These are phyloP conservation scores for Oryzaephilus surinamensis DNA, from an alignment of 1,140 invertebrate species.

Conservation along the genomic window DNA sequence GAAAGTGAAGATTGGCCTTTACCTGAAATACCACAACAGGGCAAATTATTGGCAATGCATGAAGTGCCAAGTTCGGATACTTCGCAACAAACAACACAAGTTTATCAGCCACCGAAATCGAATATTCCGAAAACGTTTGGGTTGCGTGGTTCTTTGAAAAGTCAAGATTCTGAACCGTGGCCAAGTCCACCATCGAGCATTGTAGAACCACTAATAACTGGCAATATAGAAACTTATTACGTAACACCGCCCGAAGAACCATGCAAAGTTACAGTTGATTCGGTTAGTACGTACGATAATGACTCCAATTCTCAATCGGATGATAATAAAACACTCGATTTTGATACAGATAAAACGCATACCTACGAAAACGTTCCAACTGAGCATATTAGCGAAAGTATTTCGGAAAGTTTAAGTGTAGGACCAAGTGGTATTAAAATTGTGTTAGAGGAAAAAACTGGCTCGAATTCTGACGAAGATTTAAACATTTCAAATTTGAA, in stretches of 20 bases:
- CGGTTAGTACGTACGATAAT: constrained; percentile 32
- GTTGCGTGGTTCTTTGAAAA: constrained; percentile 32
- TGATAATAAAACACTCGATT: constrained; percentile 45
- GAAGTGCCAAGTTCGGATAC: constrained; percentile 33
- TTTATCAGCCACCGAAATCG: constrained; percentile 30
- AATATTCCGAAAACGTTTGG: constrained; percentile 34
- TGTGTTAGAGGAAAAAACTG: constrained; percentile 38
- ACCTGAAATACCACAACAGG: constrained; percentile 46
- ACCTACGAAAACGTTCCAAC: constrained; percentile 33
- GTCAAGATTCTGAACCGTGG: constrained; percentile 61
- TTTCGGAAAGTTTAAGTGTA: constrained; percentile 31
- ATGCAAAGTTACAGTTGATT: constrained; percentile 53
- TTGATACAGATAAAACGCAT: constrained; percentile 31
- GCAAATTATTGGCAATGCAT: constrained; percentile 30
- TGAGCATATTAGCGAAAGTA: constrained; percentile 29
- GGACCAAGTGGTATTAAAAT: constrained; percentile 33
- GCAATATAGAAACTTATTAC: constrained; percentile 75
- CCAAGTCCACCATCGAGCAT: constrained; percentile 65
- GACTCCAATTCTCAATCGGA: constrained; percentile 40
- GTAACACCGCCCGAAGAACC: constrained; percentile 58
- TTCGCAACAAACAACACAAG: constrained; percentile 36
- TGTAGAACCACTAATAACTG: constrained; percentile 50
- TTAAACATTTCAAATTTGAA: constrained; percentile 42
- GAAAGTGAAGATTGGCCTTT: constrained; percentile 60
- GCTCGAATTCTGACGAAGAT: constrained; percentile 53